Evolutionary conservation across 2,113 vertebrate genomes (phyloP), one percentile per base, ranked within the genome.

Genomic region (Xenopus tropicalis): DNA sequence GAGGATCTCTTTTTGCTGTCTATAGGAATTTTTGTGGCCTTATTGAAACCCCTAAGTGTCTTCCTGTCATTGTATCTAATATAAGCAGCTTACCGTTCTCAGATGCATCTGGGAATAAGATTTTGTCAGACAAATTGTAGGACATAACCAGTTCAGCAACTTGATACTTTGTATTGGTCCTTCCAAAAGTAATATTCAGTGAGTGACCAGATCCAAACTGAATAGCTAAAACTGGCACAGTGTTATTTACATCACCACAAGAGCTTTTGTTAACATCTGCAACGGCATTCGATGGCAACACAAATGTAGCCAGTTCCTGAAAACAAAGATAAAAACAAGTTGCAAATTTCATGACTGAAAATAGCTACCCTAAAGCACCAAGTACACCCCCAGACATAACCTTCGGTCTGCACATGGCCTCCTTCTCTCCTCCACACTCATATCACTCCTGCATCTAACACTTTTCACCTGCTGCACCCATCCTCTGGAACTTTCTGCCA

Each of bases 111-210:
- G 86, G 89, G 81, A 98, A 98, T n/a, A 74, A 0, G 6, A 70
- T 11, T 5, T 78, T 11, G 81, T 98, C 96, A 2, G 88, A 92
- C 65, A 98, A 84, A 74, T 97, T 94, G 82, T 94, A 98, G 37
- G 29, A 76, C 78, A 98, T 87, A 5, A 63, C 77, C 71, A 98
- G 74, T 64, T 81, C 84, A 20, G 80, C 78, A 0, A 97, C 89
- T 0, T 70, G 29, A 74, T 98, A 98, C 4, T 65, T n/a, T 11
- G 77, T 80, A 0, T 25, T 11, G 6, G 80, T 74, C 59, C 81
- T 90, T 25, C 90, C 83, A 79, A 98, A 98, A 77, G 61, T 79
- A 75, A 98, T 79, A 1, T 76, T 85, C 70, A 98, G 83, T 0
- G 72, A 77, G 37, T 95, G 88, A 69, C 91, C 91, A 0, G 68